Evolutionary conservation across 2,797 vertebrate genomes (phyloP).

Genomic region (Coluber constrictor): DNA sequence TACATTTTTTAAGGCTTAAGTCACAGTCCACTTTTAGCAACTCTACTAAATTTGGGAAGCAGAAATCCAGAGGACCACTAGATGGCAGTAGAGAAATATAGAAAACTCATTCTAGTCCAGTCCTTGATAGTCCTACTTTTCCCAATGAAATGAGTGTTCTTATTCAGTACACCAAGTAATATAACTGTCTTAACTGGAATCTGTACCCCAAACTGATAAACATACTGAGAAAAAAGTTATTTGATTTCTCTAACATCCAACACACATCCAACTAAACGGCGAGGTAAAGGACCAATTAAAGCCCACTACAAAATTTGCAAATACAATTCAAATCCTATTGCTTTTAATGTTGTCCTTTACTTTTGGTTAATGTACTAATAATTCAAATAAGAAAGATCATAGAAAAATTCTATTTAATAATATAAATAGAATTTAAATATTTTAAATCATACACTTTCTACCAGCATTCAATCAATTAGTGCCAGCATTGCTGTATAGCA

Average conservation of each 20-base stretch:
- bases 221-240: not conserved
- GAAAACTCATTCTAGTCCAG: not conserved
- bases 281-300: slow-evolving; percentile 4
- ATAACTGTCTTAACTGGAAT: not conserved
- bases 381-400: not conserved
- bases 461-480: not conserved
- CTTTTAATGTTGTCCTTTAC: not conserved
- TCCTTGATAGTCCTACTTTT: not conserved
- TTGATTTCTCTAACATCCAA: not conserved
- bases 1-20: not conserved
- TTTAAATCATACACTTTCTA: not conserved
- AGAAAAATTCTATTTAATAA: not conserved
- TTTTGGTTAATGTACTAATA: not conserved
- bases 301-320: slow-evolving; percentile 4
- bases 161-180: slow-evolving; percentile 26
- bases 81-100: not conserved
- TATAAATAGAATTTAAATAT: not conserved
- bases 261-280: not conserved
- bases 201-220: not conserved
- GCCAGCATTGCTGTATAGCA: not conserved
- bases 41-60: not conserved
- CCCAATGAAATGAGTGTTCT: not conserved
- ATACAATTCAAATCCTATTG: not conserved
- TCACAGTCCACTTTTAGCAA: not conserved
- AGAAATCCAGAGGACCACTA: not conserved